A percentile compares a stretch with the other conserved stretches of the same genome.
phyloP scores from a whole-genome alignment of 2,113 vertebrate genomes.

The Euleptes europaea region DNA sequence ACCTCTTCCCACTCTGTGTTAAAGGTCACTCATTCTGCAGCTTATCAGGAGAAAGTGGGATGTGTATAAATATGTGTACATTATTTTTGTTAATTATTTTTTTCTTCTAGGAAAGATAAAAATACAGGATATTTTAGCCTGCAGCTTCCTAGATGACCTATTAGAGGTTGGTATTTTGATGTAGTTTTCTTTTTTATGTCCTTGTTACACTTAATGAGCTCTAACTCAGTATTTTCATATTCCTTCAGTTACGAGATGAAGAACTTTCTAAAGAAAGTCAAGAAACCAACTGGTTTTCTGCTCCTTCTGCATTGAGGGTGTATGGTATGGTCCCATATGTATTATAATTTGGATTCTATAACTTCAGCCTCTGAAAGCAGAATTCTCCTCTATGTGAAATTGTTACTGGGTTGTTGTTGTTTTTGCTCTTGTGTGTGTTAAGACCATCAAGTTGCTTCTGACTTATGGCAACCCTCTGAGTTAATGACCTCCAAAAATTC shows the following conservation, averaged over 20 bases:
- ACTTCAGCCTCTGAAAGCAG: background rate
- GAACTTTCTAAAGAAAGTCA: constrained; percentile 98
- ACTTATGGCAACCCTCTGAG: too few species aligned
- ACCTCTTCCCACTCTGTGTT: too few species aligned
- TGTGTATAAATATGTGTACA: background rate
- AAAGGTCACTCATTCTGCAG: too few species aligned
- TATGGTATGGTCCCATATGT: constrained; percentile 83
- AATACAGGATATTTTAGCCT: constrained; percentile 98
- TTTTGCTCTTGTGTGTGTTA: too few species aligned
- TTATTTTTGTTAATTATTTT: constrained; percentile 40
- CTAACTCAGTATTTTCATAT: constrained; percentile 59
- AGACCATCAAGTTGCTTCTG: too few species aligned
- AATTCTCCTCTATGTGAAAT: background rate
- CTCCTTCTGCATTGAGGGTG: constrained; percentile 92
- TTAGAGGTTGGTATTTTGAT: constrained; percentile 84
- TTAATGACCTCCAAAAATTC: too few species aligned
- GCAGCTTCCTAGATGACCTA: constrained; percentile 97
- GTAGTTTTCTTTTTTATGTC: constrained; percentile 24
- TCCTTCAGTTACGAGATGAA: constrained; percentile 91
- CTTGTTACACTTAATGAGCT: constrained; percentile 48
- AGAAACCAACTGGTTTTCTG: constrained; percentile 99
- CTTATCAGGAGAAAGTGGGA: too few species aligned
- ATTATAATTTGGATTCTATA: background rate
- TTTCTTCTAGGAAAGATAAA: constrained; percentile 92
- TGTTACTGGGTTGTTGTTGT: background rate